Conservation (phyloP, 1,140 invertebrate genomes). For the Armadillidium nasatum region DNA sequence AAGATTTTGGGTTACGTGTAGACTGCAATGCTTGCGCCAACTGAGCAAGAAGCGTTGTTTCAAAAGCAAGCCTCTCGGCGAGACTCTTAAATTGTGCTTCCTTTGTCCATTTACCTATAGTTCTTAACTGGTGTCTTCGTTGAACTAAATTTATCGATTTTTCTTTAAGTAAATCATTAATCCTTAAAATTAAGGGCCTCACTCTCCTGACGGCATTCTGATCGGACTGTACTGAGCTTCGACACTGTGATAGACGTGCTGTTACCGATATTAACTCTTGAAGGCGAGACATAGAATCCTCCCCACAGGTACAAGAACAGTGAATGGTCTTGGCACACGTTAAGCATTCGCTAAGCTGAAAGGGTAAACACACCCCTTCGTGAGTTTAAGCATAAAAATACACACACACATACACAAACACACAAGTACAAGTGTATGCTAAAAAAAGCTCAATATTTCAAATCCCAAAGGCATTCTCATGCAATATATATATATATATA, state of each 20-base stretch:
- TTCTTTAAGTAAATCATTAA: constrained; percentile 41
- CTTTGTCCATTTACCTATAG: constrained; percentile 60
- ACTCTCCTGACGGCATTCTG: constrained; percentile 13
- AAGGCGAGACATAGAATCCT: constrained; percentile 33
- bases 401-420: no score
- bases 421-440: no score
- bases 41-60: constrained; percentile 62
- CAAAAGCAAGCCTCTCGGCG: constrained; percentile 69
- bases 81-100: constrained; percentile 63
- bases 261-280: constrained; percentile 30
- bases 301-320: constrained; percentile 38
- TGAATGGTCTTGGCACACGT: constrained; percentile 37
- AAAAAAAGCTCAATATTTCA: no score
- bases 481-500: no score
- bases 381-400: background rate
- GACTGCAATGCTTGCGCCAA: constrained; percentile 48
- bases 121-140: constrained; percentile 47
- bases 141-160: constrained; percentile 31
- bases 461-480: no score
- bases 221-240: constrained; percentile 21
- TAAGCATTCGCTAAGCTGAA: constrained; percentile 35
- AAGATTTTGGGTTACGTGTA: constrained; percentile 61
- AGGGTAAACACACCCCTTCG: background rate
- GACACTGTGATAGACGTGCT: constrained; percentile 31
- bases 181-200: constrained; percentile 23